Conservation (phyloP, 2,113 vertebrate species). For the Campylorhamphus procurvoides region DNA sequence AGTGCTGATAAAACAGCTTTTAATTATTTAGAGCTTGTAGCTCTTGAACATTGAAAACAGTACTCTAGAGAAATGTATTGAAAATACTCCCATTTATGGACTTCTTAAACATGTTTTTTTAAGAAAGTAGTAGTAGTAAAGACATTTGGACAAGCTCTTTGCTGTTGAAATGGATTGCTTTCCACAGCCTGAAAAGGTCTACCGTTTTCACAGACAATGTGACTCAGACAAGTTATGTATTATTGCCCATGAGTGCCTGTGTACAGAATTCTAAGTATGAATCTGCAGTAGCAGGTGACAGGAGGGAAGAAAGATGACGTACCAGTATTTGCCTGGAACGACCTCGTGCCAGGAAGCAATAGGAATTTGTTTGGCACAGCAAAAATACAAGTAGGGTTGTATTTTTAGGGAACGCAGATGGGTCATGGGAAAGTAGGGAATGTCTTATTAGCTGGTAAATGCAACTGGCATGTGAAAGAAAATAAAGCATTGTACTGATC, state of each 20-base stretch:
- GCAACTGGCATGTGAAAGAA: background rate
- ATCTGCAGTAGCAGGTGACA: background rate
- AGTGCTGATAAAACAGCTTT: conserved; percentile 23
- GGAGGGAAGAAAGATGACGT: background rate
- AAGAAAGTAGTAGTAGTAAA: background rate
- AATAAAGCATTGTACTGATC: background rate
- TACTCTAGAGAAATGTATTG: background rate
- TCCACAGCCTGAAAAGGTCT: background rate
- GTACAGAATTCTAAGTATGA: background rate
- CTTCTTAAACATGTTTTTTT: background rate
- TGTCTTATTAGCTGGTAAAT: background rate
- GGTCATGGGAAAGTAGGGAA: background rate
- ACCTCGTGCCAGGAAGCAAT: background rate
- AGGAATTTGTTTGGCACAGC: background rate
- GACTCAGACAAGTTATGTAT: background rate
- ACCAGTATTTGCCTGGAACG: background rate
- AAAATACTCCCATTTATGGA: background rate
- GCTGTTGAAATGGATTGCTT: background rate
- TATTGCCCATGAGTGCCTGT: background rate
- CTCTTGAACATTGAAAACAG: background rate
- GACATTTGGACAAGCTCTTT: background rate
- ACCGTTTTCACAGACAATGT: background rate
- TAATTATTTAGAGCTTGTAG: background rate
- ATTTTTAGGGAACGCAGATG: background rate
- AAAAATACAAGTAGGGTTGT: background rate